A percentile compares a stretch with the other conserved stretches of the same genome.
Evolutionary conservation across 2,797 vertebrate species (phyloP).

Genomic region (Bovichtus diacanthus): DNA sequence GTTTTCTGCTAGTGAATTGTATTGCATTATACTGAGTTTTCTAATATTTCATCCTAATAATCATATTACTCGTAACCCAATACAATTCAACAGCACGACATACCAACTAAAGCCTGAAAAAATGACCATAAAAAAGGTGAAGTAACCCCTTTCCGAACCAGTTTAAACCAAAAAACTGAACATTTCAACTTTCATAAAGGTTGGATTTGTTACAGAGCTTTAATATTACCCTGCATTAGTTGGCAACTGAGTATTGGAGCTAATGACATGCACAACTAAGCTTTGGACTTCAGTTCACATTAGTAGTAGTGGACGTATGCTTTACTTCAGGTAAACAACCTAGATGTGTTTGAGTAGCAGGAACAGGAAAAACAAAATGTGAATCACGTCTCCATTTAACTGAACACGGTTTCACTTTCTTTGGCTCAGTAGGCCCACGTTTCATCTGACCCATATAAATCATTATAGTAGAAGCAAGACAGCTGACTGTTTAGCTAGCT

Average conservation of each 20-base stretch:
- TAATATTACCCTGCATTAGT: not conserved
- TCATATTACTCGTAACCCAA: not conserved
- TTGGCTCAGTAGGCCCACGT: not conserved
- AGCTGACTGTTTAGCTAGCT: slow-evolving; percentile 48
- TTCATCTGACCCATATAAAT: slow-evolving; percentile 35
- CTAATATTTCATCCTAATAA: not conserved
- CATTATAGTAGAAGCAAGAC: slow-evolving; percentile 7
- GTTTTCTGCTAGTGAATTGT: not conserved
- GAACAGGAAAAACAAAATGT: not conserved
- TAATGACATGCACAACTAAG: not conserved
- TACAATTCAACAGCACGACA: not conserved
- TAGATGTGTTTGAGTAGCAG: not conserved
- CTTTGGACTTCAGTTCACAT: not conserved
- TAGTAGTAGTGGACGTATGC: not conserved
- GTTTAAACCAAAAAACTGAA: not conserved
- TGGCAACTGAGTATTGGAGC: not conserved
- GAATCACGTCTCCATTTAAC: not conserved
- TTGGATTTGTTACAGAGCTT: not conserved
- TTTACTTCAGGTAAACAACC: slow-evolving; percentile 2
- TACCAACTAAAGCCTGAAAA: not conserved
- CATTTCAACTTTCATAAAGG: not conserved
- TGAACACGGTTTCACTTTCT: slow-evolving; percentile 33
- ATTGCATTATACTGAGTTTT: not conserved
- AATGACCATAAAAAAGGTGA: not conserved
- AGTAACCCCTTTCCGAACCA: not conserved